phyloP scores from a whole-genome alignment of 2,888 invertebrate genomes.

The Parthenolecanium corni region DNA sequence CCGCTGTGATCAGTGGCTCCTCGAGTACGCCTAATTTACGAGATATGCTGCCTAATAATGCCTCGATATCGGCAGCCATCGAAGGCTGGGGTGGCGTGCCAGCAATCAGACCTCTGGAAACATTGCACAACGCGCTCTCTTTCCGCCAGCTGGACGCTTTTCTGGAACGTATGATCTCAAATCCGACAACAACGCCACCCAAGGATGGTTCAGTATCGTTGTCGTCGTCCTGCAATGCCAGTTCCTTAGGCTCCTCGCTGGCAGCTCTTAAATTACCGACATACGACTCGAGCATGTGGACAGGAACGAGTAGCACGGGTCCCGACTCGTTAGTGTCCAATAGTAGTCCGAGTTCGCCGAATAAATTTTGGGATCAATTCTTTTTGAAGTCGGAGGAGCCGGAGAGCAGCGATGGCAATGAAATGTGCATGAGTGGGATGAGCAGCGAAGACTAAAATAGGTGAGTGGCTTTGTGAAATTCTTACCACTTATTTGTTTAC shows the following conservation, averaged over 20 bases:
- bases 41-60: slow-evolving; percentile 68
- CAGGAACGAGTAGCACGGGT: slow-evolving; percentile 39
- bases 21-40: slow-evolving; percentile 83
- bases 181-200: slow-evolving; percentile 13
- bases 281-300: slow-evolving; percentile 39
- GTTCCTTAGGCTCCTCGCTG: background rate
- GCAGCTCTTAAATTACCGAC: slow-evolving; percentile 3
- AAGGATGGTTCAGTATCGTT: slow-evolving; percentile 8
- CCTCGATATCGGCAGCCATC: slow-evolving; percentile 64
- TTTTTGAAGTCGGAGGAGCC: slow-evolving; percentile 37
- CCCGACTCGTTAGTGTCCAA: slow-evolving; percentile 75
- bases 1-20: slow-evolving; percentile 90
- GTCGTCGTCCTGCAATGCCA: background rate
- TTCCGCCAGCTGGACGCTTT: slow-evolving; percentile 81
- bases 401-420: slow-evolving; percentile 44
- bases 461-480: too few species aligned
- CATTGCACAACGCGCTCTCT: slow-evolving; percentile 91
- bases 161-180: slow-evolving; percentile 61
- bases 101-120: slow-evolving; percentile 90
- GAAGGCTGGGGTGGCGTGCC: slow-evolving; percentile 88
- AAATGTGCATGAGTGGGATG: slow-evolving; percentile 51
- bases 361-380: slow-evolving; percentile 49
- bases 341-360: slow-evolving; percentile 64
- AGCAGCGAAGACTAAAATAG: slow-evolving; percentile 51
- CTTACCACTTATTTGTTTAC: too few species aligned